Evolutionary conservation across 2,113 vertebrate genomes (phyloP).

Genomic region (Pipa parva): DNA sequence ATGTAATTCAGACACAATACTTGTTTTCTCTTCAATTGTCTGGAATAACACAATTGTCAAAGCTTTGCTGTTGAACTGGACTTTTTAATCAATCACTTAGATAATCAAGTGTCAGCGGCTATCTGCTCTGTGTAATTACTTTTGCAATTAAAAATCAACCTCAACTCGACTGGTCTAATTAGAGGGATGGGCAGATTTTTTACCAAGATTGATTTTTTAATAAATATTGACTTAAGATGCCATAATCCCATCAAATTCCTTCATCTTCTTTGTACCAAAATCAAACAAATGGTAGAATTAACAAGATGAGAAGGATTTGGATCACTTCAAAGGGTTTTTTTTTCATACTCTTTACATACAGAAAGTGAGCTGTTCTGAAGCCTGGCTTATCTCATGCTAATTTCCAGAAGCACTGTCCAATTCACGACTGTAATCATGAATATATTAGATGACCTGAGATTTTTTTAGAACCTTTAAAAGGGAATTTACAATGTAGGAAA

Average conservation of each 20-base stretch:
- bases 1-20: conserved; percentile 17
- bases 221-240: conserved; percentile 99
- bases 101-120: conserved; percentile 99
- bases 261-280: conserved; percentile 90
- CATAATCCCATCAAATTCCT: conserved; percentile 95
- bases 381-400: conserved; percentile 75
- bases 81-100: conserved; percentile 99
- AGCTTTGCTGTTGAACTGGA: conserved; percentile 62
- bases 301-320: conserved; percentile 69
- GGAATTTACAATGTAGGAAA: neutral
- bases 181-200: conserved; percentile 99
- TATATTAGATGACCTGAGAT: conserved; percentile 21
- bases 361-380: conserved; percentile 67
- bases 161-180: conserved; percentile 99
- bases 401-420: conserved; percentile 42
- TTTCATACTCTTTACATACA: conserved; percentile 67
- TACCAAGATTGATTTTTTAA: conserved; percentile 99
- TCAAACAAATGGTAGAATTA: conserved; percentile 83
- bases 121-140: conserved; percentile 99
- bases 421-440: conserved; percentile 34
- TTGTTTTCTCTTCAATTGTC: conserved; percentile 91
- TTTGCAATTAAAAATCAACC: conserved; percentile 99
- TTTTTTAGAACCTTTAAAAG: conserved; percentile 1
- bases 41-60: conserved; percentile 73
- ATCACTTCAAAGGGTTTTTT: conserved; percentile 67